Percentiles rank a stretch among this genome's conserved stretches.
Conservation (phyloP, 2,113 vertebrate genomes). For the Gracilinanus agilis region DNA sequence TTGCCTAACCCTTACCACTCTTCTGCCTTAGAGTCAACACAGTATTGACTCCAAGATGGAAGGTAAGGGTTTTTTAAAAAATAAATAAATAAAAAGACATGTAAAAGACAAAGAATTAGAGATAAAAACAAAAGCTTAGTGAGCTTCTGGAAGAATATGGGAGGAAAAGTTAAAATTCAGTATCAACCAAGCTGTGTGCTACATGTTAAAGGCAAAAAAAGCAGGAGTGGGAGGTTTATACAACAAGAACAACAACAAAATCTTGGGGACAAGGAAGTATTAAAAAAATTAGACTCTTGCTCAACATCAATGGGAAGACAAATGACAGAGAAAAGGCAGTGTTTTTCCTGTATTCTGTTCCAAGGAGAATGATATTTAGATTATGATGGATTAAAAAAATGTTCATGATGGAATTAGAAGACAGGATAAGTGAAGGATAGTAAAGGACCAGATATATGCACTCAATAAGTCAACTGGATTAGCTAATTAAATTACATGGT, state of each 20-base stretch:
- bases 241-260: background rate
- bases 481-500: background rate
- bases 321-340: background rate
- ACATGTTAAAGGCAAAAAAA: background rate
- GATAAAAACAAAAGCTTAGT: background rate
- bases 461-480: background rate
- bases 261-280: background rate
- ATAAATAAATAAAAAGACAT: too few relatives aligned
- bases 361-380: background rate
- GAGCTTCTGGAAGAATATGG: background rate
- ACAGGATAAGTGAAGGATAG: background rate
- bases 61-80: too few relatives aligned
- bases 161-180: background rate
- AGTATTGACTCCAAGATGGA: too few relatives aligned
- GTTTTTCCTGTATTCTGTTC: background rate
- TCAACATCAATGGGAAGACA: background rate
- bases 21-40: too few relatives aligned
- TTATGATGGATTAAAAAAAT: background rate
- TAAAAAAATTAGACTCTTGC: background rate
- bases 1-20: too few relatives aligned
- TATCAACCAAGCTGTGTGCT: background rate
- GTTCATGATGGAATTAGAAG: background rate
- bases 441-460: background rate
- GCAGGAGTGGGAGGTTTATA: background rate
- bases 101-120: background rate